These are phyloP conservation scores for Serilophus lunatus DNA, from an alignment of 2,113 vertebrate species.

Conservation along the genomic window DNA sequence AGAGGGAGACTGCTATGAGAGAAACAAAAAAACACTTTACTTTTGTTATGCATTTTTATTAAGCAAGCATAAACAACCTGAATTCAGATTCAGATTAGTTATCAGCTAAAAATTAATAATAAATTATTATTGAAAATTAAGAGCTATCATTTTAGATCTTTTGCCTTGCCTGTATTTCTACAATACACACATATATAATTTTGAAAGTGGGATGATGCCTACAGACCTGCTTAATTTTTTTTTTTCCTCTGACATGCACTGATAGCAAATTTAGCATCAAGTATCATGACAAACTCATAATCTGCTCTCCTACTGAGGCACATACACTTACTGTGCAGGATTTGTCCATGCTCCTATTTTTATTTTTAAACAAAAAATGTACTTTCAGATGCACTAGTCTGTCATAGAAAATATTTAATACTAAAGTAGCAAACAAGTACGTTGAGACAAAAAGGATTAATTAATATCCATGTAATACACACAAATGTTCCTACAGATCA, in stretches of 20 bases:
- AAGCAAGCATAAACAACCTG: not conserved
- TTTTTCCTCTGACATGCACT: not conserved
- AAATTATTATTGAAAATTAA: not conserved
- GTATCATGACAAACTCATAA: not conserved
- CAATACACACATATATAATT: fast-evolving
- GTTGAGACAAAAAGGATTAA: not conserved
- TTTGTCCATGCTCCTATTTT: not conserved
- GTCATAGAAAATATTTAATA: not conserved
- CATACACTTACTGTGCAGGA: not conserved
- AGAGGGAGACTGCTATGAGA: slow-evolving; percentile 18
- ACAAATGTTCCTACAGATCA: fast-evolving
- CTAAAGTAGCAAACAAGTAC: not conserved
- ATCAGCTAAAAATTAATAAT: not conserved
- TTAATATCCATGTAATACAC: not conserved
- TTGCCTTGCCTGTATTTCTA: not conserved
- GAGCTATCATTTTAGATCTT: not conserved
- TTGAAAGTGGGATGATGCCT: fast-evolving
- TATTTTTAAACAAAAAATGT: not conserved
- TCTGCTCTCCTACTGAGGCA: not conserved
- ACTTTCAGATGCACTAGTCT: not conserved
- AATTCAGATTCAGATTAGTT: not conserved
- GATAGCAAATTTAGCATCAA: not conserved
- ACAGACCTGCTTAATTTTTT: not conserved
- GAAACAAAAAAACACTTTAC: not conserved
- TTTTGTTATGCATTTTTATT: not conserved